Base-by-base conservation (phyloP, 2,113 vertebrate genomes). In the Chionis minor region DNA sequence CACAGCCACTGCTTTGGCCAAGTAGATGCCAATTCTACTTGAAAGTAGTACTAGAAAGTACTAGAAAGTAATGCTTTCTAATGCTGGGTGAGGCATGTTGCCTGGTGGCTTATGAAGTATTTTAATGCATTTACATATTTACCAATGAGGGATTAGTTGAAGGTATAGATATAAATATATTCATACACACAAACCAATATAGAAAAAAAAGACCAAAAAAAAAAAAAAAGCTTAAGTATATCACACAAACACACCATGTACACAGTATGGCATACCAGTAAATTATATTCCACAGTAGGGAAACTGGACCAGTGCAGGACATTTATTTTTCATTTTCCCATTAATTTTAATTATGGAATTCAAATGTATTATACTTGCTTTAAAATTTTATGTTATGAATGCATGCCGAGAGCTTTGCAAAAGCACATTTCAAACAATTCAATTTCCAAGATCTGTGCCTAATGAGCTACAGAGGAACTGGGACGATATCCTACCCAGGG, bases 331-430 rank as follows among this genome's bases (percentile, higher is more conserved):
- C 94, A 98, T 98, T 96, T 97, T 86, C 33, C 92, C 86, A 97
- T 98, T 98, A 96, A 98, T 98, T 98, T 98, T 98, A 98, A 98
- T 98, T 98, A 97, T 90, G 94, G 93, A 97, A 98, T 97, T 97
- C 91, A 94, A 96, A 97, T 97, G 85, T 95, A 97, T 98, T 97
- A 97, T 93, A 83, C 89, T 97, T 96, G 84, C 84, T 98, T 98
- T 97, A 98, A 98, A 97, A 91, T 95, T 98, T 97, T 82, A 90
- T 97, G 96, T 88, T 95, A 94, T 93, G 92, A 94, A 96, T 93
- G 70, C 97, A 96, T 92, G 71, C 95, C 20, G 35, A 97, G 94
- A 98, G 84, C 70, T 65, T 97, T 97, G 92, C 97, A 92, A 96
- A 98, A 96, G 52, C 82, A 58, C 74, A 94, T 97, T 98, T 98